Evolutionary conservation across 2,113 vertebrate genomes (phyloP).

Genomic region (Isurus oxyrinchus): DNA sequence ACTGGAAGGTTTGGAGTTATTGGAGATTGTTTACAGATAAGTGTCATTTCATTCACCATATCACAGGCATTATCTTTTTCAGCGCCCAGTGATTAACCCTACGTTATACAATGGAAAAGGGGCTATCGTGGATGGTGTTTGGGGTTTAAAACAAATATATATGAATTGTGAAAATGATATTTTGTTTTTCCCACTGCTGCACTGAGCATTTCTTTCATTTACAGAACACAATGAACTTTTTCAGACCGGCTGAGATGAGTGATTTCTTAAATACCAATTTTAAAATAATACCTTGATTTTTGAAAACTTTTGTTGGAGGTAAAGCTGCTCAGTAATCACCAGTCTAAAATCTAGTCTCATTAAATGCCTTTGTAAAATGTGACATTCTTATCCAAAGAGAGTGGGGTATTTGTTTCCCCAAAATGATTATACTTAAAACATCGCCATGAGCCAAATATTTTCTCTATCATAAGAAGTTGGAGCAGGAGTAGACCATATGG

Average conservation of each 20-base stretch:
- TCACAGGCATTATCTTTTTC: background rate
- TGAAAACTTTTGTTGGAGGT: background rate
- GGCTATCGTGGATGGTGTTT: no score
- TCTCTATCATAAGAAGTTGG: no score
- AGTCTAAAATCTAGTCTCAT: background rate
- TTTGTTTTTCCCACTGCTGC: background rate
- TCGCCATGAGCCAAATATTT: no score
- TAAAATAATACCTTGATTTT: background rate
- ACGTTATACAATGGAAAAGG: background rate
- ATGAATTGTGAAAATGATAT: background rate
- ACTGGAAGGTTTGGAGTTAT: background rate
- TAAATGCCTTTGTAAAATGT: background rate
- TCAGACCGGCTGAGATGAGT: background rate
- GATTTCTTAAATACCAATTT: background rate
- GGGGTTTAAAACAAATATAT: background rate
- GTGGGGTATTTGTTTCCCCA: background rate
- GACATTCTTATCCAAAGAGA: background rate
- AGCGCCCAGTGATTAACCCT: background rate
- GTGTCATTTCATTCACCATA: background rate
- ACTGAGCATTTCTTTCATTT: background rate
- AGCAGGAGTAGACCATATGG: no score
- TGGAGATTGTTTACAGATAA: background rate
- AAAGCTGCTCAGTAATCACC: background rate
- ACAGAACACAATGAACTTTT: no score
- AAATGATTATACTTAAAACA: background rate